These are phyloP conservation scores for Drosophila mulleri DNA, from an alignment of 2,888 invertebrate genomes.

Conservation along the genomic window DNA sequence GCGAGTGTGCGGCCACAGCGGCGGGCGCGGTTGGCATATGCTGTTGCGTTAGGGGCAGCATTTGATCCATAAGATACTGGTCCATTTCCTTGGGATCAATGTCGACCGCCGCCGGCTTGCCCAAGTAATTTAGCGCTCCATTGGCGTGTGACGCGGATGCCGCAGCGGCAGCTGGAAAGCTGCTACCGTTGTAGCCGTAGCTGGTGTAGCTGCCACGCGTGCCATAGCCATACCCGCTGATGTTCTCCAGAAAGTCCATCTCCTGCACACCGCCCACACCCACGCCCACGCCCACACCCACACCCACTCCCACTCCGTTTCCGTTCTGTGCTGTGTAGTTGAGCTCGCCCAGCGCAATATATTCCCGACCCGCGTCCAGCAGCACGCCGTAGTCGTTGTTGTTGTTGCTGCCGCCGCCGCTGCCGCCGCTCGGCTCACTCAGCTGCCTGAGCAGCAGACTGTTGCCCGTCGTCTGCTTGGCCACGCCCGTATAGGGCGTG, in stretches of 20 bases:
- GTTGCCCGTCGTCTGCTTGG: conserved; percentile 25
- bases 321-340: conserved; percentile 52
- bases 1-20: conserved; percentile 52
- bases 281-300: conserved; percentile 2
- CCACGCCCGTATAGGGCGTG: conserved; percentile 76
- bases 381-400: conserved; percentile 73
- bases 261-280: conserved; percentile 43
- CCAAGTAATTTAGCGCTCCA: conserved; percentile 84
- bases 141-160: conserved; percentile 78
- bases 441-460: conserved; percentile 73
- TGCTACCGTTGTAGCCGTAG: conserved; percentile 34
- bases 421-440: conserved; percentile 51
- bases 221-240: conserved; percentile 54
- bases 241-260: conserved; percentile 69
- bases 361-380: conserved; percentile 77
- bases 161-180: conserved; percentile 10
- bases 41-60: conserved; percentile 79
- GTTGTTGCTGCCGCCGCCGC: conserved; percentile 30
- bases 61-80: conserved; percentile 85
- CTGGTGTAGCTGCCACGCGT: conserved; percentile 41
- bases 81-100: conserved; percentile 85
- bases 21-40: conserved; percentile 18
- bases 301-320: conserved; percentile 4
- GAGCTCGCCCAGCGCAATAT: conserved; percentile 73
- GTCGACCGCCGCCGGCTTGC: conserved; percentile 62